Percentiles rank a stretch among this genome's conserved stretches.
phyloP scores from a whole-genome alignment of 2,888 invertebrate genomes.

The Corythucha ciliata region DNA sequence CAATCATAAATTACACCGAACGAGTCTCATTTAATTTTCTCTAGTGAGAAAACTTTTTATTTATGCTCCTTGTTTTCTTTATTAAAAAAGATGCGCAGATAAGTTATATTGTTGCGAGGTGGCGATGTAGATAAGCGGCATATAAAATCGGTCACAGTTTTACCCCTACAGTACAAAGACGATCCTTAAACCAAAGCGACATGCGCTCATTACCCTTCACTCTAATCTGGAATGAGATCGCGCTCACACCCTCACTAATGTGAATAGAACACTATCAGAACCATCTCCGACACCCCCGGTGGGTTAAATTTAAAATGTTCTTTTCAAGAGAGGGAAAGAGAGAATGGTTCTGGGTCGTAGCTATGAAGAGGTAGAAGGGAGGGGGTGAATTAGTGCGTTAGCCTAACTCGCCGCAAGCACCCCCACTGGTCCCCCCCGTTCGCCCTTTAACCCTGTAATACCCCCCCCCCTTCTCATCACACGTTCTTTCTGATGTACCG shows the following conservation, averaged over 20 bases:
- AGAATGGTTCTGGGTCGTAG: too few relatives aligned
- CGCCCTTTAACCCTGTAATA: neutral
- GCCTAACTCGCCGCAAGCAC: conserved; percentile 25
- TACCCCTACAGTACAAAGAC: conserved; percentile 20
- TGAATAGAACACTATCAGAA: conserved; percentile 19
- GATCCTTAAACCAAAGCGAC: conserved; percentile 12
- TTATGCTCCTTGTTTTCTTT: too few relatives aligned
- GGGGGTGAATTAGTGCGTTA: conserved; percentile 20
- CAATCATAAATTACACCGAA: too few relatives aligned
- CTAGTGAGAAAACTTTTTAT: too few relatives aligned
- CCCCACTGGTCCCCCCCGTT: neutral
- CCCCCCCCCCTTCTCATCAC: conserved; percentile 8
- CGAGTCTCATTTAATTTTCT: too few relatives aligned
- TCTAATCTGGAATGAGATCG: conserved; percentile 26
- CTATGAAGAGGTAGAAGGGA: conserved; percentile 6
- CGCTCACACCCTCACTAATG: conserved; percentile 25
- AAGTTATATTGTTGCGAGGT: too few relatives aligned
- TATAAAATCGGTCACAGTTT: conserved; percentile 27
- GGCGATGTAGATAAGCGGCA: too few relatives aligned
- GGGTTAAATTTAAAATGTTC: conserved; percentile 4
- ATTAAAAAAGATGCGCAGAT: too few relatives aligned
- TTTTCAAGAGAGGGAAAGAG: neutral
- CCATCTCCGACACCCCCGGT: conserved; percentile 19
- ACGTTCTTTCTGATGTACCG: conserved; percentile 21
- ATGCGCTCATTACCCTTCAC: conserved; percentile 23